Conservation (phyloP, 2,797 vertebrate species). For the Macropus fuliginosus region DNA sequence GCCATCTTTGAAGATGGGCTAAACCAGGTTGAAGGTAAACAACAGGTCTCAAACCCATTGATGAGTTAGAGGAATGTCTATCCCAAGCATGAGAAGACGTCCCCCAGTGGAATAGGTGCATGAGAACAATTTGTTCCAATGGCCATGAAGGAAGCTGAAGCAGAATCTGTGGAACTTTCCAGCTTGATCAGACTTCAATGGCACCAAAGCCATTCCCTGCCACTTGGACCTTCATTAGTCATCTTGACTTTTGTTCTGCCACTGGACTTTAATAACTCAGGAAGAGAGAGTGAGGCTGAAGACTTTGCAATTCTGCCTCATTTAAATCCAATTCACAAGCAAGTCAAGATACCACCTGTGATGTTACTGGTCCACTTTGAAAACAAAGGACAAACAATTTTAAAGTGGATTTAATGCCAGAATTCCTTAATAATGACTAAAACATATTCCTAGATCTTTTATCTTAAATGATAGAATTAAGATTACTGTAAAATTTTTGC, state of each 20-base stretch:
- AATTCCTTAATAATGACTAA: conserved; percentile 34
- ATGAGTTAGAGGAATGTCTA: background rate
- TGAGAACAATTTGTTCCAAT: background rate
- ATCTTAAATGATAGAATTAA: conserved; percentile 16
- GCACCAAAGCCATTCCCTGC: background rate
- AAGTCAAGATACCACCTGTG: background rate
- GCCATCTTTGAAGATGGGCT: background rate
- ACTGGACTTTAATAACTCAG: background rate
- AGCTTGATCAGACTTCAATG: background rate
- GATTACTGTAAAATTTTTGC: conserved; percentile 41
- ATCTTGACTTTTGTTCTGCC: background rate
- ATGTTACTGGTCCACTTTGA: background rate
- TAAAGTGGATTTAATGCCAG: background rate
- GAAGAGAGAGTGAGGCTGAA: background rate
- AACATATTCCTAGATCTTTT: conserved; percentile 9
- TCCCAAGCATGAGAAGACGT: background rate
- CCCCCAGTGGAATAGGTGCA: background rate
- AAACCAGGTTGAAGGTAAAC: background rate
- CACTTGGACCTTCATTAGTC: background rate
- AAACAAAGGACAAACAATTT: background rate
- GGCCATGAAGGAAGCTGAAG: background rate
- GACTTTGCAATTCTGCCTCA: background rate
- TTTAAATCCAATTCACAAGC: background rate
- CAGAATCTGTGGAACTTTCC: background rate
- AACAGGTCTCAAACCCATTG: background rate